These are phyloP conservation scores for Delichon dasypus DNA, from an alignment of 2,797 vertebrate species.

Conservation along the genomic window DNA sequence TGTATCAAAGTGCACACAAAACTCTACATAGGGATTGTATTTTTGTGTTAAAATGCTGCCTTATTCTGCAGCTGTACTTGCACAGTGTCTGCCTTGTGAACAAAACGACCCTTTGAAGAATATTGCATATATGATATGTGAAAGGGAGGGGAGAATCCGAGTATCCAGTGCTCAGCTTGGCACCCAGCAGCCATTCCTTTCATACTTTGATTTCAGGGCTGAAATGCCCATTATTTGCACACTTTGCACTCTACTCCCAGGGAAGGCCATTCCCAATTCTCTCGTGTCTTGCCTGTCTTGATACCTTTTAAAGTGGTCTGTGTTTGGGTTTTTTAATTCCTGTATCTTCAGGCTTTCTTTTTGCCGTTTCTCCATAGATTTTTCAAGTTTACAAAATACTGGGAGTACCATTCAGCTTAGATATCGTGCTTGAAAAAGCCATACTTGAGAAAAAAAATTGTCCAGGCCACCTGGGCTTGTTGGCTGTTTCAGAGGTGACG, in stretches of 20 bases:
- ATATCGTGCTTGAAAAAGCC: neutral
- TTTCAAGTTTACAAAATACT: neutral
- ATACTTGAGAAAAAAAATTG: fast-evolving
- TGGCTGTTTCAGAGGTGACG: neutral
- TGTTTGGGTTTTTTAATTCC: neutral
- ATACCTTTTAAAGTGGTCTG: neutral
- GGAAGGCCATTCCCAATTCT: neutral
- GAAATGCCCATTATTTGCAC: neutral
- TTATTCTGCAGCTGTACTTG: slow-evolving; percentile 35
- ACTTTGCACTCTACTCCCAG: neutral
- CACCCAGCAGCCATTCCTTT: slow-evolving; percentile 9
- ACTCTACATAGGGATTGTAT: neutral
- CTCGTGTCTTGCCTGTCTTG: neutral
- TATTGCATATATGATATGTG: neutral
- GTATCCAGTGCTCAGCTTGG: neutral
- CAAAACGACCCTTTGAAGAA: slow-evolving; percentile 42
- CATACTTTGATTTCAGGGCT: neutral
- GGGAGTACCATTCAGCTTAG: neutral
- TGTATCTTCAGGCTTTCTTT: neutral
- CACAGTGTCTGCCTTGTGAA: neutral
- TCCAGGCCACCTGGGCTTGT: neutral
- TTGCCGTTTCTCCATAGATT: neutral
- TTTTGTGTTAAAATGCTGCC: neutral
- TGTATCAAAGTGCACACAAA: neutral
- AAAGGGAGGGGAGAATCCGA: neutral